Conservation (phyloP, 2,888 invertebrate species). For the Erebia palarica region DNA sequence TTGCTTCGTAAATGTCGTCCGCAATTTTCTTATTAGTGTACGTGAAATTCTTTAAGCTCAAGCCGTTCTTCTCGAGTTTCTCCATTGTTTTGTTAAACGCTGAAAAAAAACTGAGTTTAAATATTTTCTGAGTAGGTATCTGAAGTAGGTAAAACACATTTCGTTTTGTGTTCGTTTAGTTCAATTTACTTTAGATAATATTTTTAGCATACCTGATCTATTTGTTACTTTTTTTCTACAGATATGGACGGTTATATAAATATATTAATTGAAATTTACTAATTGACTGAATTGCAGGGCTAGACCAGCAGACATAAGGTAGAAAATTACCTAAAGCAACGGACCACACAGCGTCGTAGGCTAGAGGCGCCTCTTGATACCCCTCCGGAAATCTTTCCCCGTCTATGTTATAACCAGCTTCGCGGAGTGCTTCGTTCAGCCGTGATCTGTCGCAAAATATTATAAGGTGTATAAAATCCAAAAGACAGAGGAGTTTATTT, state of each 20-base stretch:
- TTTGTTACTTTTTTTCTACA: too few relatives aligned
- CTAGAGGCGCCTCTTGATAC: conserved; percentile 98
- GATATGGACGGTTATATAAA: too few relatives aligned
- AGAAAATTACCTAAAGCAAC: conserved; percentile 90
- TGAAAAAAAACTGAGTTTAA: conserved; percentile 57
- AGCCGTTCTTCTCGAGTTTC: conserved; percentile 89
- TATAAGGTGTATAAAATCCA: not conserved
- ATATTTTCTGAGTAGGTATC: not conserved
- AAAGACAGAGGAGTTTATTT: too few relatives aligned
- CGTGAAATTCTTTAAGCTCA: conserved; percentile 96
- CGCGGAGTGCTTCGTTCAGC: conserved; percentile 90
- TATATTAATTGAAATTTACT: too few relatives aligned
- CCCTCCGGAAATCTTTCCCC: conserved; percentile 95
- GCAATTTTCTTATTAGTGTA: conserved; percentile 97
- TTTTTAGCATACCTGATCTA: too few relatives aligned
- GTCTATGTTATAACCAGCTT: conserved; percentile 92
- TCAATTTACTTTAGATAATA: too few relatives aligned
- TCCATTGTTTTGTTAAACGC: conserved; percentile 99
- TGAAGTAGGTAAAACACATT: too few relatives aligned
- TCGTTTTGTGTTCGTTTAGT: not conserved
- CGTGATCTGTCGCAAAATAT: conserved; percentile 79
- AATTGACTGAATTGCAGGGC: too few relatives aligned
- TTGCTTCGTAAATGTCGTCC: conserved; percentile 97
- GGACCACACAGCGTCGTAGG: conserved; percentile 99
- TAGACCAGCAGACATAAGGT: too few relatives aligned